A percentile compares a stretch with the other conserved stretches of the same genome.
These are phyloP conservation scores for Leucopsar rothschildi DNA, from an alignment of 2,113 vertebrate genomes.

Conservation along the genomic window DNA sequence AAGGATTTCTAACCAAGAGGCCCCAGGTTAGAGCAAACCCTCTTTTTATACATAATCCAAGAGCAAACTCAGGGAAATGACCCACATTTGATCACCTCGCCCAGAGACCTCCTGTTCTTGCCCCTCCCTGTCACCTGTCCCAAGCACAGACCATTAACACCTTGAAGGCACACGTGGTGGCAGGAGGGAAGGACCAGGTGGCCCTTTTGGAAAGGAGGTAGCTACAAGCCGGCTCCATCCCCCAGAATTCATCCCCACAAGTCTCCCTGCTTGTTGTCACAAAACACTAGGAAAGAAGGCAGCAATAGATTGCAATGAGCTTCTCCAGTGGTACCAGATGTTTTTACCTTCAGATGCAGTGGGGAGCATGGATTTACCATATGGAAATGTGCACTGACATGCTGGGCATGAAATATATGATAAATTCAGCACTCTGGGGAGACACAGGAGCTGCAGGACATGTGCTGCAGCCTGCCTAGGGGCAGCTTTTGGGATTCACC, in stretches of 20 bases:
- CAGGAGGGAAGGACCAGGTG: background rate
- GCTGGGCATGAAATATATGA: background rate
- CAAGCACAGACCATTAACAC: background rate
- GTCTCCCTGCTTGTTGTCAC: background rate
- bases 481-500: background rate
- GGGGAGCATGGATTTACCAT: background rate
- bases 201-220: fast-evolving
- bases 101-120: background rate
- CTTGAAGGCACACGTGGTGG: background rate
- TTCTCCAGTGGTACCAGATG: background rate
- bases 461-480: background rate
- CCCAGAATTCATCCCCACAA: background rate
- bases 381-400: background rate
- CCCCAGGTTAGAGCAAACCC: background rate
- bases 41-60: background rate
- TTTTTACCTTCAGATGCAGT: background rate
- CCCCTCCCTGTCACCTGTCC: background rate
- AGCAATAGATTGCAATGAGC: background rate
- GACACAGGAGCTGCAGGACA: background rate
- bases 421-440: background rate
- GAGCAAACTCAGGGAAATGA: background rate
- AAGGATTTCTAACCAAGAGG: background rate
- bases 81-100: too few relatives aligned
- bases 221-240: background rate
- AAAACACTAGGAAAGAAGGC: background rate